These are phyloP conservation scores for Mimachlamys varia DNA, from an alignment of 2,888 invertebrate species.

Conservation along the genomic window DNA sequence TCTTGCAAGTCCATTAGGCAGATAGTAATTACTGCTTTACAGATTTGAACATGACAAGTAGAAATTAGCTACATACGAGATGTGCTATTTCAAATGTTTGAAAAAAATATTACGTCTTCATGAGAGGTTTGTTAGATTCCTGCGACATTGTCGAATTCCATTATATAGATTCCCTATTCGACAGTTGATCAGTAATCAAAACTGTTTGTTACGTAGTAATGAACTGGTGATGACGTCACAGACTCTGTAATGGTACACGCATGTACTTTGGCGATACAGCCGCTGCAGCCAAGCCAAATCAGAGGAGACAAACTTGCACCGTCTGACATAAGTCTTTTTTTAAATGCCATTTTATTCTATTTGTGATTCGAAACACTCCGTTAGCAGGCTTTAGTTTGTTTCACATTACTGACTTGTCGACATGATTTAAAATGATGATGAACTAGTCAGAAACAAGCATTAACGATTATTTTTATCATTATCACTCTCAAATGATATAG, in stretches of 20 bases:
- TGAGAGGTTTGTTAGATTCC: background rate
- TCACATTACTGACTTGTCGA: background rate
- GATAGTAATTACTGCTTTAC: background rate
- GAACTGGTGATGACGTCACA: too few species aligned
- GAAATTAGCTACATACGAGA: background rate
- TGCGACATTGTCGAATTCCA: too few species aligned
- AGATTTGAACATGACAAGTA: background rate
- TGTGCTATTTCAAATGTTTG: background rate
- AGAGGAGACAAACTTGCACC: background rate
- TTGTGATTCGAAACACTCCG: background rate
- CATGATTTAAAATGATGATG: background rate
- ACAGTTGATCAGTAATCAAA: too few species aligned
- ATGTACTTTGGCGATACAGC: too few species aligned
- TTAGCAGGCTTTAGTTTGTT: background rate
- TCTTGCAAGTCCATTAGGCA: background rate
- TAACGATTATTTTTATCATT: background rate
- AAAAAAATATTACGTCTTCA: background rate
- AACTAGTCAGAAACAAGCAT: background rate
- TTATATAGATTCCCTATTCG: background rate
- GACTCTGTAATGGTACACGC: too few species aligned
- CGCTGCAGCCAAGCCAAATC: too few species aligned
- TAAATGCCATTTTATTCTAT: background rate
- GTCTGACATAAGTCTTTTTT: background rate
- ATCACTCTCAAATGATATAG: too few species aligned
- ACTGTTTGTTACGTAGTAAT: too few species aligned